A percentile compares a stretch with the other conserved stretches of the same genome.
Conservation (phyloP, 1,140 invertebrate genomes). For the Drosophila oshimai region DNA sequence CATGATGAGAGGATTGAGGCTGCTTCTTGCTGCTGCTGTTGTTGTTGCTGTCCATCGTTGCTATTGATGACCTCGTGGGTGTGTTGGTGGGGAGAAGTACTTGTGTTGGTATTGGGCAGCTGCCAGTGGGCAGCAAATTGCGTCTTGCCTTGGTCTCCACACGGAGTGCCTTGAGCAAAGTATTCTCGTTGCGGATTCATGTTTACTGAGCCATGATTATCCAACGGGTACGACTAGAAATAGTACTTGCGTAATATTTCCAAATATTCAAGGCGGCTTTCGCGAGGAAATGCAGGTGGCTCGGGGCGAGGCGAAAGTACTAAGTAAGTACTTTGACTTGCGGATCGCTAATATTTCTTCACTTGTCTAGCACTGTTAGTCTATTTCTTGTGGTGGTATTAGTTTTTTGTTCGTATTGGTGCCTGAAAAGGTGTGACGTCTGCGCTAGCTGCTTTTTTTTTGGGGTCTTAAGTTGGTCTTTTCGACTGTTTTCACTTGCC, state of each 20-base stretch:
- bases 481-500: slow-evolving; percentile 23
- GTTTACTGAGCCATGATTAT: slow-evolving; percentile 90
- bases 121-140: slow-evolving; percentile 58
- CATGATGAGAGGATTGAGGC: slow-evolving; percentile 60
- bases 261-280: slow-evolving; percentile 46
- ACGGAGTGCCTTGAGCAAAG: slow-evolving; percentile 85
- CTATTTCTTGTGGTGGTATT: slow-evolving; percentile 24
- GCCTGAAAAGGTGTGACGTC: slow-evolving; percentile 61
- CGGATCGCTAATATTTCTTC: slow-evolving; percentile 19
- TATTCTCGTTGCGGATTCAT: slow-evolving; percentile 86
- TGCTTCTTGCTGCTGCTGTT: slow-evolving; percentile 61
- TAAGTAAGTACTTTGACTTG: slow-evolving; percentile 44
- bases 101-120: slow-evolving; percentile 16
- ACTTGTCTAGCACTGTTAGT: slow-evolving; percentile 18
- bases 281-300: slow-evolving; percentile 18
- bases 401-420: slow-evolving; percentile 7
- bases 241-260: slow-evolving; percentile 80
- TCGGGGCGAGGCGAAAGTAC: slow-evolving; percentile 49
- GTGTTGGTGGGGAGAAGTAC: neutral
- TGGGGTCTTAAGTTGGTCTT: neutral
- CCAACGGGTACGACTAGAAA: slow-evolving; percentile 66
- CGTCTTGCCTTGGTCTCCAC: slow-evolving; percentile 85
- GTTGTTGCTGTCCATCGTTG: slow-evolving; percentile 65
- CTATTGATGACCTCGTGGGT: slow-evolving; percentile 40
- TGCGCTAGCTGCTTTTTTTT: slow-evolving; percentile 8